A percentile compares a stretch with the other conserved stretches of the same genome.
phyloP scores from a whole-genome alignment of 2,888 invertebrate species.

The Noctua fimbriata region DNA sequence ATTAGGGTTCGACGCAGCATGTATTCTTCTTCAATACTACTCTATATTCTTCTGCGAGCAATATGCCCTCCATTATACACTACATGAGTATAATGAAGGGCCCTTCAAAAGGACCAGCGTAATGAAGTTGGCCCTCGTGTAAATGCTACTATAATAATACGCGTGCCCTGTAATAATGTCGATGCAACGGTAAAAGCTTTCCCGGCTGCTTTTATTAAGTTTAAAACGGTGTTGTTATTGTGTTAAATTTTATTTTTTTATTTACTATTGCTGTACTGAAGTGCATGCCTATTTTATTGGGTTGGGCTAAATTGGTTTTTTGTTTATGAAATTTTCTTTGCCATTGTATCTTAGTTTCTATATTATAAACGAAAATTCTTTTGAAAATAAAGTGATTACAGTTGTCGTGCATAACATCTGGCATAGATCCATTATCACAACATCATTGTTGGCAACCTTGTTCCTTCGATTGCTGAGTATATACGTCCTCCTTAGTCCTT shows the following conservation, averaged over 20 bases:
- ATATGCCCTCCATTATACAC: not conserved
- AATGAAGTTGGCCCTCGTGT: not conserved
- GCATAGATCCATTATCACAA: not conserved
- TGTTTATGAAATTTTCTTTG: not conserved
- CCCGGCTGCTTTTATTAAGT: constrained; percentile 18
- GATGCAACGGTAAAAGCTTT: constrained; percentile 36
- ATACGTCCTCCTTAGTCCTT: too few species aligned
- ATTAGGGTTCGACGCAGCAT: not conserved
- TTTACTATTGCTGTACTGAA: not conserved
- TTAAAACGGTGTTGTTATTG: constrained; percentile 8
- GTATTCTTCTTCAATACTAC: not conserved
- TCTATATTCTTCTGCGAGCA: not conserved
- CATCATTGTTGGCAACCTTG: too few species aligned
- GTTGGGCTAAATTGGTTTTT: not conserved
- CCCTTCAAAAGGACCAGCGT: not conserved
- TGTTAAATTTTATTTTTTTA: not conserved
- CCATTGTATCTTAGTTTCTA: too few species aligned
- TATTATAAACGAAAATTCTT: too few species aligned
- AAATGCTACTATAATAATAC: not conserved
- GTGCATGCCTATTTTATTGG: not conserved
- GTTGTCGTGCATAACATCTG: not conserved
- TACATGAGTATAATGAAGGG: too few species aligned
- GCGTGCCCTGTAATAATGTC: constrained; percentile 30
- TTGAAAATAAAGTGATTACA: too few species aligned
- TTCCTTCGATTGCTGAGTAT: too few species aligned